Evolutionary conservation across 2,113 vertebrate genomes (phyloP).

Genomic region (Laticauda laticaudata): DNA sequence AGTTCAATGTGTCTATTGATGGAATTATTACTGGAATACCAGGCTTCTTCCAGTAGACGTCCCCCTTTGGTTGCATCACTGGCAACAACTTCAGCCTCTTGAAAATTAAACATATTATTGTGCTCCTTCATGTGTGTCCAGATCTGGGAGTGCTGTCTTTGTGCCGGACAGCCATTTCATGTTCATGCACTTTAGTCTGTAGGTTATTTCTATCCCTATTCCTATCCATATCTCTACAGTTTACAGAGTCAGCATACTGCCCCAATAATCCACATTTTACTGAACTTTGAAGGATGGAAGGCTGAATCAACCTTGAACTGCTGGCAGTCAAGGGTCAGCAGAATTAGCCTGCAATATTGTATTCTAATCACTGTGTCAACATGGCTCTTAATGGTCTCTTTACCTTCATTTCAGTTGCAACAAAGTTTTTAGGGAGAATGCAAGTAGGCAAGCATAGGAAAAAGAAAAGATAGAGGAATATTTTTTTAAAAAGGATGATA

Average conservation of each 20-base stretch:
- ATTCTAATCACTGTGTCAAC: background rate
- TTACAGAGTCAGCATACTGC: background rate
- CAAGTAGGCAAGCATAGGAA: background rate
- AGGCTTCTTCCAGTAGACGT: too few relatives aligned
- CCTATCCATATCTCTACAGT: too few relatives aligned
- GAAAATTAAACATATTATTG: too few relatives aligned
- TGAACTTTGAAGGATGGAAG: background rate
- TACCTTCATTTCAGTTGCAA: background rate
- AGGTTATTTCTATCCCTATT: too few relatives aligned
- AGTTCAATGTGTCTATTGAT: too few relatives aligned
- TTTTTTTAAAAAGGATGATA: background rate
- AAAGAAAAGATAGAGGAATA: background rate
- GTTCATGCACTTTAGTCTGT: too few relatives aligned
- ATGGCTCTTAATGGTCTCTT: background rate
- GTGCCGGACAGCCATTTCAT: too few relatives aligned
- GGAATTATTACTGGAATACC: too few relatives aligned
- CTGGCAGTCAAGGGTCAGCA: background rate
- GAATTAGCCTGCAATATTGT: background rate
- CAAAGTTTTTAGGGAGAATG: background rate
- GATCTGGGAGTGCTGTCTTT: too few relatives aligned
- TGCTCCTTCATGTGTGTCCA: too few relatives aligned
- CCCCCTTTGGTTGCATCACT: too few relatives aligned
- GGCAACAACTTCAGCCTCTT: too few relatives aligned
- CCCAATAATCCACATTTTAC: background rate
- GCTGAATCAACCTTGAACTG: background rate